These are phyloP conservation scores for Paradoxurus hermaphroditus DNA, from an alignment of 2,113 vertebrate genomes.

Conservation along the genomic window DNA sequence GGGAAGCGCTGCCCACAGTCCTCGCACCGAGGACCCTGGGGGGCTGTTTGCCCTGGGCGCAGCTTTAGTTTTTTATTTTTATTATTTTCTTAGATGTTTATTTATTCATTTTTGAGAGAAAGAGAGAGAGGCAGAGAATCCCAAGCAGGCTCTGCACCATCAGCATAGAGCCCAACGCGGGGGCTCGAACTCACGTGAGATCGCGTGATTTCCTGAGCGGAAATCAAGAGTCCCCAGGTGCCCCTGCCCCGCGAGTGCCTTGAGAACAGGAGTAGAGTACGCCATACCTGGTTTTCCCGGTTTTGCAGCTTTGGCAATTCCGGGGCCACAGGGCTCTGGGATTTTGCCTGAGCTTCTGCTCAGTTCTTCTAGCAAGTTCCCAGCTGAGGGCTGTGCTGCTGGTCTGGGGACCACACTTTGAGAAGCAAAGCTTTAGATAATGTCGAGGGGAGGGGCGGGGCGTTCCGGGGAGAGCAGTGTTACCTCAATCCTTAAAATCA, in stretches of 20 bases:
- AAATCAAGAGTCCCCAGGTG: too few relatives aligned
- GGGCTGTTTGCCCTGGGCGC: neutral
- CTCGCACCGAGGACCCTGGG: neutral
- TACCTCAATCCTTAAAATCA: neutral
- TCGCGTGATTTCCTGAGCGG: too few relatives aligned
- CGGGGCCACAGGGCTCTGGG: neutral
- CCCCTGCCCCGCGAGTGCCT: too few relatives aligned
- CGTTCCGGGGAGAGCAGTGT: neutral
- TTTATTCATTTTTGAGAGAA: too few relatives aligned
- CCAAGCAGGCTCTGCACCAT: too few relatives aligned
- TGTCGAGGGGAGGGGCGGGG: neutral
- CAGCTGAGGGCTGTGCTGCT: neutral
- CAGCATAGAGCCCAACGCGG: too few relatives aligned
- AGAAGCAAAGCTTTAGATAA: neutral
- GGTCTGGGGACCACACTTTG: neutral
- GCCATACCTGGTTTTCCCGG: neutral
- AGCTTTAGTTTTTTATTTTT: neutral
- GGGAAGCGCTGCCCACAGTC: rapidly evolving
- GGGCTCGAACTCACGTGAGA: too few relatives aligned
- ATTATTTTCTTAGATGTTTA: too few relatives aligned
- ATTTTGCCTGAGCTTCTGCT: neutral
- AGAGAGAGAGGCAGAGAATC: too few relatives aligned
- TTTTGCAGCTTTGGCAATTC: neutral
- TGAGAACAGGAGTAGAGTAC: neutral
- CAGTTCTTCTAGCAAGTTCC: neutral